A percentile compares a stretch with the other conserved stretches of the same genome.
Conservation (phyloP, 2,113 vertebrate species). For the Gracilinanus agilis region DNA sequence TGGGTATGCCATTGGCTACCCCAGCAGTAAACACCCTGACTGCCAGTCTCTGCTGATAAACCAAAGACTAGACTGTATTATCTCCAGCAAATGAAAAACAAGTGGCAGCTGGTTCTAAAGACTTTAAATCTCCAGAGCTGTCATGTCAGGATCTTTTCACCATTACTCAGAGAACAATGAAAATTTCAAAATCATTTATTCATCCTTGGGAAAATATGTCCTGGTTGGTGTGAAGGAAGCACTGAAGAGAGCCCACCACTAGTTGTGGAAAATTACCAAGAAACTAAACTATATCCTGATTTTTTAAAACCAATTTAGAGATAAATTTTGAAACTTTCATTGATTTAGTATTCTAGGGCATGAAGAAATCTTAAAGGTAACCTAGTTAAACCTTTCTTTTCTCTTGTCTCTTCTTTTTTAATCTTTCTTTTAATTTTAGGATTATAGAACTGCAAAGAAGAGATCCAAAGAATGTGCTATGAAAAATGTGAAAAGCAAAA, state of each 20-base stretch:
- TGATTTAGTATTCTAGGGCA: no score
- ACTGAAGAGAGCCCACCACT: neutral
- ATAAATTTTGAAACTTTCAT: no score
- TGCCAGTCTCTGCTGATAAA: constrained; percentile 7
- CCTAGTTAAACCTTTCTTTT: no score
- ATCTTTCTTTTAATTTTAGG: no score
- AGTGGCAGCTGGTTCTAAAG: neutral
- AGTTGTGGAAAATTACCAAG: neutral
- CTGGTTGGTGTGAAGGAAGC: constrained; percentile 3
- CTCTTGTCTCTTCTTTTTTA: no score
- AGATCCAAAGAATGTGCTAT: no score
- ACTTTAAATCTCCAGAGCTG: constrained; percentile 10
- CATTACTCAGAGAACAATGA: neutral
- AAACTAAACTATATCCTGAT: neutral
- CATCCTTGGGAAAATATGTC: constrained; percentile 37
- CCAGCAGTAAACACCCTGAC: neutral
- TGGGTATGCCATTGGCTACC: neutral
- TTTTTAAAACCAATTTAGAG: no score
- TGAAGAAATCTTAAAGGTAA: no score
- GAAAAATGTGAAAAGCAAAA: no score
- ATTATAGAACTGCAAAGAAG: no score
- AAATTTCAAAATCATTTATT: constrained; percentile 17
- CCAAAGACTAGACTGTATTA: neutral
- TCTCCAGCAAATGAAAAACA: neutral
- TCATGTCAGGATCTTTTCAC: neutral